Conservation (phyloP, 2,113 vertebrate species). For the Atrichornis clamosus region DNA sequence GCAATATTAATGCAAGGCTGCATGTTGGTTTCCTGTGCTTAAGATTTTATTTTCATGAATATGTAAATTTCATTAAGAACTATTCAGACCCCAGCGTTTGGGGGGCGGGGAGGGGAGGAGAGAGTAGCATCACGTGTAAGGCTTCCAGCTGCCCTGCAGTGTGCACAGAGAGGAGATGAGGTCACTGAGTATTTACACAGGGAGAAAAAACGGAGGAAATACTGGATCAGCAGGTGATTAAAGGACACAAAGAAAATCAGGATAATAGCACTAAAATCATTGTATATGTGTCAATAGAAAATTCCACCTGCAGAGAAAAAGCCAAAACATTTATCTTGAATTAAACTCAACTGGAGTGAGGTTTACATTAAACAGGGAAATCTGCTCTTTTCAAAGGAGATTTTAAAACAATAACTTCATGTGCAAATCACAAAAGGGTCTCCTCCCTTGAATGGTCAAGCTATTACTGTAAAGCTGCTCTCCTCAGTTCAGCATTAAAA, state of each 20-base stretch:
- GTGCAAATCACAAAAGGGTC: not conserved
- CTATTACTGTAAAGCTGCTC: not conserved
- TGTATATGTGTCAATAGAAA: not conserved
- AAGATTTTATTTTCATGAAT: conserved; percentile 33
- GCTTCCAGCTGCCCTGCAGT: not conserved
- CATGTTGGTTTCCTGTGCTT: not conserved
- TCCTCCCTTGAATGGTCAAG: not conserved
- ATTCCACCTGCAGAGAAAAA: conserved; percentile 2
- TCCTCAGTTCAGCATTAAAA: not conserved
- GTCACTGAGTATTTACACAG: conserved; percentile 2
- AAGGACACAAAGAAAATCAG: not conserved
- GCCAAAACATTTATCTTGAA: not conserved
- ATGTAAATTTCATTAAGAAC: conserved; percentile 57
- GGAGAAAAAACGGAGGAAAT: not conserved
- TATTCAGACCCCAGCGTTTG: conserved; percentile 22
- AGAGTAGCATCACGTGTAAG: not conserved
- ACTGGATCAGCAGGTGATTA: conserved; percentile 7
- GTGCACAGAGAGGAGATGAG: not conserved
- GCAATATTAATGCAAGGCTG: not conserved
- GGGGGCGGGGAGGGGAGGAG: not conserved
- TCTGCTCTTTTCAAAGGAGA: not conserved
- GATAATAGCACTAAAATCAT: not conserved
- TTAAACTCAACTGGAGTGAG: not conserved
- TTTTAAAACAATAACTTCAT: conserved; percentile 15
- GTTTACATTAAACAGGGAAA: not conserved